Conservation (phyloP, 2,113 vertebrate species). For the Catagonus wagneri region DNA sequence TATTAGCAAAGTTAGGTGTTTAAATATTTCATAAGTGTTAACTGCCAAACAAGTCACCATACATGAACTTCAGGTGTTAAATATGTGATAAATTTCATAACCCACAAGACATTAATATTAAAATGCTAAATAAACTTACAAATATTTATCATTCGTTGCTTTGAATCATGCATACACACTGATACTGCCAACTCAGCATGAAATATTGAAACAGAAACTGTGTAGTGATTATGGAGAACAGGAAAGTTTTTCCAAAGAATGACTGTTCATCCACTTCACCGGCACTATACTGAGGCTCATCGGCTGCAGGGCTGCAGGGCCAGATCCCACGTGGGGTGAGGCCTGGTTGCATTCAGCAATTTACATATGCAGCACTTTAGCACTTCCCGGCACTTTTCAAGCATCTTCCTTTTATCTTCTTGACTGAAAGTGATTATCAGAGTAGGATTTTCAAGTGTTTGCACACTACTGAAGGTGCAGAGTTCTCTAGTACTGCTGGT, state of each 20-base stretch:
- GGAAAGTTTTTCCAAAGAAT: slow-evolving; percentile 63
- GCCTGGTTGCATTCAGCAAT: slow-evolving; percentile 71
- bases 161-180: slow-evolving; percentile 73
- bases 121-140: slow-evolving; percentile 76
- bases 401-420: slow-evolving; percentile 83
- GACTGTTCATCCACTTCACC: slow-evolving; percentile 81
- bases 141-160: slow-evolving; percentile 78
- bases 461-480: slow-evolving; percentile 84
- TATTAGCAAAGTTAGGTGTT: neutral
- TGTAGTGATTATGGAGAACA: slow-evolving; percentile 51
- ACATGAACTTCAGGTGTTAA: neutral
- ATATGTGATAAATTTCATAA: slow-evolving; percentile 61
- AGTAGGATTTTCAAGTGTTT: slow-evolving; percentile 83
- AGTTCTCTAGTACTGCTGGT: slow-evolving; percentile 82
- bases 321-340: slow-evolving; percentile 82
- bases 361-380: slow-evolving; percentile 81
- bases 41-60: neutral
- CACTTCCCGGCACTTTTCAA: slow-evolving; percentile 83
- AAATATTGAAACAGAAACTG: slow-evolving; percentile 69
- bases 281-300: slow-evolving; percentile 67
- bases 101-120: slow-evolving; percentile 67
- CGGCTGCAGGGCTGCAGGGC: rapidly evolving
- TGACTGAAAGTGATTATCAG: slow-evolving; percentile 84
- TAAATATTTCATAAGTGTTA: neutral
- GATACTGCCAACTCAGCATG: slow-evolving; percentile 72